Conservation (phyloP, 1,140 invertebrate species). For the Tribolium madens region DNA sequence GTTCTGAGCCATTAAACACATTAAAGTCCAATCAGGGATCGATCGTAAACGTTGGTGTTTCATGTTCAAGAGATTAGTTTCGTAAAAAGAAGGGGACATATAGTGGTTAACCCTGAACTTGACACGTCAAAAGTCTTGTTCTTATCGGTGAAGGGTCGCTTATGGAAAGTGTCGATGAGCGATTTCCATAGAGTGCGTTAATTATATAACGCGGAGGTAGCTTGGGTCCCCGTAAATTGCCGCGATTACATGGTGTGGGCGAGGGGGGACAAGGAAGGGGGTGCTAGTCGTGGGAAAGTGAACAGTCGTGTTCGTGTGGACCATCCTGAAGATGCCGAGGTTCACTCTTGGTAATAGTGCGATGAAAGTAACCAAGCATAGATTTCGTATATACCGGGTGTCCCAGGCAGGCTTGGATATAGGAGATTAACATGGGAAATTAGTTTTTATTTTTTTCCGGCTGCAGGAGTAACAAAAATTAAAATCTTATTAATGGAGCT, state of each 20-base stretch:
- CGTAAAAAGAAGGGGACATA: not conserved
- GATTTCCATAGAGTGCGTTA: conserved; percentile 23
- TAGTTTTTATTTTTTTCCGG: no score
- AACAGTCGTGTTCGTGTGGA: conserved; percentile 30
- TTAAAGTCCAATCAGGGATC: conserved; percentile 32
- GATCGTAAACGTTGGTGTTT: conserved; percentile 21
- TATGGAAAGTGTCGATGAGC: conserved; percentile 11
- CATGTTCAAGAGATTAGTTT: not conserved
- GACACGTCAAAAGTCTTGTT: not conserved
- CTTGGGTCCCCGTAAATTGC: conserved; percentile 17
- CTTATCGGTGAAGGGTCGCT: not conserved
- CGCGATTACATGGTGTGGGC: conserved; percentile 4
- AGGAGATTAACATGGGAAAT: no score
- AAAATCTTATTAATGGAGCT: no score
- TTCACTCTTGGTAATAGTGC: no score
- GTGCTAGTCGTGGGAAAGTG: conserved; percentile 26
- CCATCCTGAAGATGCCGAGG: conserved; percentile 15
- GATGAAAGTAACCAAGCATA: not conserved
- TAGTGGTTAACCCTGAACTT: conserved; percentile 4
- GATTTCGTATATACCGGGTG: no score
- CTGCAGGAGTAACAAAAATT: no score
- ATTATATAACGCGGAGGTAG: conserved; percentile 18
- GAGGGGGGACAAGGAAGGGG: conserved; percentile 11
- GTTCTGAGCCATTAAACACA: conserved; percentile 35
- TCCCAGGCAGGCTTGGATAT: no score